phyloP scores from a whole-genome alignment of 2,113 vertebrate genomes.

The Malurus alboscapulatus region DNA sequence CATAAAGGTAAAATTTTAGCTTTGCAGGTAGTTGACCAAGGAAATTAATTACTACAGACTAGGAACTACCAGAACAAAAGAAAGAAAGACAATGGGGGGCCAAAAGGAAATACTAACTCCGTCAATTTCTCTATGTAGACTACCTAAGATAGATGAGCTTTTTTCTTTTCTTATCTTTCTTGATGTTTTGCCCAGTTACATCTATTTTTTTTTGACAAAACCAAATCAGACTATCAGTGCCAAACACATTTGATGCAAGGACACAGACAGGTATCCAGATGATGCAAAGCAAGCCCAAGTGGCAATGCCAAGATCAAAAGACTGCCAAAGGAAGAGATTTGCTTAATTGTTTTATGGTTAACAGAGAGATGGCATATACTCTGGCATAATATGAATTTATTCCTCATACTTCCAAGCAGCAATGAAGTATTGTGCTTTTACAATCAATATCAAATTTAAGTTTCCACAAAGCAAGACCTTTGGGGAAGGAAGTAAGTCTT shows the following conservation, averaged over 20 bases:
- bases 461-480: neutral
- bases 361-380: neutral
- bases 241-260: neutral
- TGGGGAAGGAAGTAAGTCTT: neutral
- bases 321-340: neutral
- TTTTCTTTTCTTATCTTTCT: neutral
- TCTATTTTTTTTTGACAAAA: neutral
- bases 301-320: neutral
- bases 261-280: neutral
- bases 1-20: neutral
- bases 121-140: neutral
- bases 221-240: neutral
- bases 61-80: neutral
- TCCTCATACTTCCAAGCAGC: neutral
- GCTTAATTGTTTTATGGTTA: neutral
- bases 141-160: neutral
- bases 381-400: neutral
- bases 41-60: neutral
- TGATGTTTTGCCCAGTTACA: neutral
- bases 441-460: neutral
- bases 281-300: neutral
- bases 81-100: neutral
- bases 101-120: neutral
- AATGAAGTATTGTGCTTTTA: neutral
- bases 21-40: neutral